Base-by-base conservation (phyloP, 2,113 vertebrate species). In the Dipodomys ordii region DNA sequence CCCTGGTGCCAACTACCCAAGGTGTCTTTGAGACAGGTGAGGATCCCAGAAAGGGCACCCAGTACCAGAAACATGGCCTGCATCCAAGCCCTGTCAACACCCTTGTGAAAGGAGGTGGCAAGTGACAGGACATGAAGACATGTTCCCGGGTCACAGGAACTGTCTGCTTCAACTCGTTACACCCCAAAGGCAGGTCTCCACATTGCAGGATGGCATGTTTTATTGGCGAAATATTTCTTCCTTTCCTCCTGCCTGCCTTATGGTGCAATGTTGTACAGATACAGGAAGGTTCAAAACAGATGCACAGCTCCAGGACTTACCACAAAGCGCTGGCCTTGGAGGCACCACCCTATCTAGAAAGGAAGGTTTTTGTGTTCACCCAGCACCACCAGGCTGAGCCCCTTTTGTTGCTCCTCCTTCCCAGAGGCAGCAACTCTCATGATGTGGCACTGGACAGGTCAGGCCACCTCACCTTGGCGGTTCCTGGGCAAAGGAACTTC, bases 101-200 rank as follows among this genome's bases (percentile, higher is more conserved):
- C 39, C 20, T 2, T 30, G 25, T 30, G 76, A 76, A 67, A 30
- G 62, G 68, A 25, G 30, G 30, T 39, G 79, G 16, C 67, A 39
- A 22, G 5, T 25, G 18, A 13, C 23, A 65, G 9, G 11, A 6
- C 53, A 16, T 57, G 67, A 62, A 19, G 0, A 4, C 13, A 64
- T 3, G 90, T 0, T 81, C 32, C 67, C 1, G 5, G 74, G 1
- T 27, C 76, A 4, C 2, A 32, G 71, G 28, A 5, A 0, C 53
- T 9, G 12, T 28, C 35, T 0, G 0, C 32, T 23, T n/a, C 0
- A 0, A 8, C 57, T 7, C 22, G 30, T 8, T 6, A 25, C 9
- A 7, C 28, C 74, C 68, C 7, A 22, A 25, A 35, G 35, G 20
- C 0, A 1, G 44, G 67, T 3, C 30, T 44, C 39, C 23, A 6